These are phyloP conservation scores for Florisuga fusca DNA, from an alignment of 2,797 vertebrate genomes.

Conservation along the genomic window DNA sequence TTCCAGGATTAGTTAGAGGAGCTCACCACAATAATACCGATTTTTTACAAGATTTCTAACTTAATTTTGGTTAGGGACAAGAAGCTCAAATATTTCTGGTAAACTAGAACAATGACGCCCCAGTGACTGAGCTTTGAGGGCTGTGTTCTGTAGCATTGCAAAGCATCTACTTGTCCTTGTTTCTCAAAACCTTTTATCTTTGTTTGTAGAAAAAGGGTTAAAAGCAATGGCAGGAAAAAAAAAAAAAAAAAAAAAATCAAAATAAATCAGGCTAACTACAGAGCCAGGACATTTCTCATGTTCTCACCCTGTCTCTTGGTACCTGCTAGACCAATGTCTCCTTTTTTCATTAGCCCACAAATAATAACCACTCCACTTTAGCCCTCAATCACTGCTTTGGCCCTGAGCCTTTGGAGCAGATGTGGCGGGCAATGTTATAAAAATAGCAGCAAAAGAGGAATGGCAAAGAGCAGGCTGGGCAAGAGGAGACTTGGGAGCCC, in stretches of 20 bases:
- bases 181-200: background rate
- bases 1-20: conserved; percentile 25
- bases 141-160: background rate
- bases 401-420: background rate
- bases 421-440: fast-evolving
- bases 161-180: background rate
- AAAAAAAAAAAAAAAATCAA: background rate
- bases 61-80: conserved; percentile 23
- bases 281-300: background rate
- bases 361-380: background rate
- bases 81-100: conserved; percentile 45
- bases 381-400: background rate
- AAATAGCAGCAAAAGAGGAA: background rate
- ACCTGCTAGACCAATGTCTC: background rate
- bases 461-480: background rate
- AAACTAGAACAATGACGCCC: conserved; percentile 33
- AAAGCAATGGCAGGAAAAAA: background rate
- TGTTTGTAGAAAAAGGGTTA: conserved; percentile 14
- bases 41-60: conserved; percentile 44
- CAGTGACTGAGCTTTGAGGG: background rate
- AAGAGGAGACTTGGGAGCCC: fast-evolving
- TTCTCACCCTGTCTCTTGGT: fast-evolving
- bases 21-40: conserved; percentile 36
- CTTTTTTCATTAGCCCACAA: background rate
- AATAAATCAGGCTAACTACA: background rate